Evolutionary conservation across 2,888 invertebrate genomes (phyloP).

Genomic region (Heliconius erato): DNA sequence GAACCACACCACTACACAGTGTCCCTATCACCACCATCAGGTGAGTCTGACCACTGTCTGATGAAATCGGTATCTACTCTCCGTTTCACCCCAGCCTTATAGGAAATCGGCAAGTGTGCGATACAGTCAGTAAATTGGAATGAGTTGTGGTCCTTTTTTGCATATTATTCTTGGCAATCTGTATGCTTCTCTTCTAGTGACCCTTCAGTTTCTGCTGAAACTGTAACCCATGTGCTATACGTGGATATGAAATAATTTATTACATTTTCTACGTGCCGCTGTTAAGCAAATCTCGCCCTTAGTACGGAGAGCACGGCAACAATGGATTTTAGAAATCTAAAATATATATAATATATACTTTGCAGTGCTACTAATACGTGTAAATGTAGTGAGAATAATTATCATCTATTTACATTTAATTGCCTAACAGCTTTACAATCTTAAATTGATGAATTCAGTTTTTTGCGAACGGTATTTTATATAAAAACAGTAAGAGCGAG

Average conservation of each 20-base stretch:
- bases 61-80: conserved; percentile 39
- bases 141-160: too few relatives aligned
- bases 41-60: conserved; percentile 47
- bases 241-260: too few relatives aligned
- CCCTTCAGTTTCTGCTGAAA: too few relatives aligned
- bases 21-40: conserved; percentile 42
- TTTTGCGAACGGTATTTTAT: conserved; percentile 13
- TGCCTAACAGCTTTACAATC: neutral
- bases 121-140: too few relatives aligned
- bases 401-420: conserved; percentile 23
- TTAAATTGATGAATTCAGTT: neutral
- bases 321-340: neutral
- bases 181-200: too few relatives aligned
- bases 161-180: too few relatives aligned
- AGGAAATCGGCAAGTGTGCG: too few relatives aligned
- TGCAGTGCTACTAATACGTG: neutral
- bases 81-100: neutral
- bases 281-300: too few relatives aligned
- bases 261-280: too few relatives aligned
- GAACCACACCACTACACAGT: conserved; percentile 48
- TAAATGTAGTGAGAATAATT: conserved; percentile 4
- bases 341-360: neutral
- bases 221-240: too few relatives aligned
- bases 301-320: too few relatives aligned
- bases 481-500: neutral